Base-by-base conservation (phyloP, 2,113 vertebrate species). In the Aramus guarauna region DNA sequence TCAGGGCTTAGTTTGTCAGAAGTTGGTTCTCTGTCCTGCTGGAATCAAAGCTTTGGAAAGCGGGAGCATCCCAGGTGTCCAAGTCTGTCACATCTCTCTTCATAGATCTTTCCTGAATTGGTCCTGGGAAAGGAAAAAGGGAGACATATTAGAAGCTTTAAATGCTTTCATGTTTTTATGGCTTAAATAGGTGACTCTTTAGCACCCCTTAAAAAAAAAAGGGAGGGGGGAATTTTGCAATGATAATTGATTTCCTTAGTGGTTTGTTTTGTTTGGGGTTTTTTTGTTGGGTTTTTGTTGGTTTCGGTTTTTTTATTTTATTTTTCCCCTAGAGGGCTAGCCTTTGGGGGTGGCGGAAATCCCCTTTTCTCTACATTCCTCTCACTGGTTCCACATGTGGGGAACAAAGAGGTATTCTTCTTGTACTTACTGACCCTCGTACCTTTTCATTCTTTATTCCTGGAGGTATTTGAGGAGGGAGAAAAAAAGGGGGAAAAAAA, bases 31-130 rank as follows among this genome's bases (percentile, higher is more conserved):
- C 24, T 47, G 56, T 96, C 80, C 73, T 95, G 84, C 92, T 94
- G 94, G 85, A 89, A 84, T 96, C 91, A 94, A 91, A 94, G 78
- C 87, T 84, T 85, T 81, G 72, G 96, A 88, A 94, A 92, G 88
- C 9, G 6, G 76, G 77, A 68, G 23, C 76, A 90, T 92, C 85
- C 69, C 71, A 27, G 69, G 11, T 89, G 81, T 91, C 90, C 20
- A 13, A 43, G 43, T 62, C 59, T 87, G 90, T 96, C 39, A 30
- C 37, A 48, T 59, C 63, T 95, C 23, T 95, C 88, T 93, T 55
- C 64, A 63, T 62, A 68, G 90, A 80, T 60, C 41, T 82, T 63
- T 55, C 18, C 81, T 87, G 58, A 60, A 36, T 62, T 94, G 85
- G 88, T 92, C 92, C 97, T 98, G 39, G 50, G 41, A 36, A 94